phyloP scores from a whole-genome alignment of 35 echinoderm and acorn worm genomes.

The Ophiothrix spiculata region DNA sequence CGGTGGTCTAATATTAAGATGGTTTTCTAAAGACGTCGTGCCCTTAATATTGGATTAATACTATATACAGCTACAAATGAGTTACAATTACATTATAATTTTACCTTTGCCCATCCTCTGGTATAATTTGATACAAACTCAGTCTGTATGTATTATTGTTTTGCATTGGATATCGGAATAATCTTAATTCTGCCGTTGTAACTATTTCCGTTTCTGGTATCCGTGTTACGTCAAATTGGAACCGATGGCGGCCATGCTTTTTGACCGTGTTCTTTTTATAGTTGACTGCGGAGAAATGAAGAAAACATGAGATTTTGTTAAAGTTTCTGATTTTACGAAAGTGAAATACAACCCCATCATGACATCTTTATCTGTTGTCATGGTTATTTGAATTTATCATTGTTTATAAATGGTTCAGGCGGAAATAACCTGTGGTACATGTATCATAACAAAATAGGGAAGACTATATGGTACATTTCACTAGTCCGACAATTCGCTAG shows the following conservation, averaged over 20 bases:
- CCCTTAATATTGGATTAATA: no score
- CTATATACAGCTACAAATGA: no score
- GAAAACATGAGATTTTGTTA: neutral
- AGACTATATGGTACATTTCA: no score
- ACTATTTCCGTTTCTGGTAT: slow-evolving; percentile 61
- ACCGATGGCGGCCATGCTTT: slow-evolving; percentile 74
- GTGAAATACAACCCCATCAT: neutral
- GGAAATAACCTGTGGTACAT: no score
- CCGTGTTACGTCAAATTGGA: slow-evolving; percentile 60
- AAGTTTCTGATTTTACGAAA: neutral
- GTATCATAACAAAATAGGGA: no score
- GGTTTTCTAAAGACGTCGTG: no score
- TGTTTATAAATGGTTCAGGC: no score
- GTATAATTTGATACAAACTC: slow-evolving; percentile 58
- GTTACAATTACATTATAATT: no score
- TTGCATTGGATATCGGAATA: slow-evolving; percentile 43
- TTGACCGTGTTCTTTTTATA: slow-evolving; percentile 45
- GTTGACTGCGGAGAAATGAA: slow-evolving; percentile 18
- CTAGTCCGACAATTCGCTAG: no score
- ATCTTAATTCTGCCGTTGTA: slow-evolving; percentile 65
- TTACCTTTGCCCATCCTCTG: slow-evolving; percentile 20
- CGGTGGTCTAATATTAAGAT: no score
- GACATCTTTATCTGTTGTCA: no score
- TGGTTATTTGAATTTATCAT: no score
- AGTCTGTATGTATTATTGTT: slow-evolving; percentile 47